Conservation (phyloP, 2,797 vertebrate species). For the Gallinago nigripennis region DNA sequence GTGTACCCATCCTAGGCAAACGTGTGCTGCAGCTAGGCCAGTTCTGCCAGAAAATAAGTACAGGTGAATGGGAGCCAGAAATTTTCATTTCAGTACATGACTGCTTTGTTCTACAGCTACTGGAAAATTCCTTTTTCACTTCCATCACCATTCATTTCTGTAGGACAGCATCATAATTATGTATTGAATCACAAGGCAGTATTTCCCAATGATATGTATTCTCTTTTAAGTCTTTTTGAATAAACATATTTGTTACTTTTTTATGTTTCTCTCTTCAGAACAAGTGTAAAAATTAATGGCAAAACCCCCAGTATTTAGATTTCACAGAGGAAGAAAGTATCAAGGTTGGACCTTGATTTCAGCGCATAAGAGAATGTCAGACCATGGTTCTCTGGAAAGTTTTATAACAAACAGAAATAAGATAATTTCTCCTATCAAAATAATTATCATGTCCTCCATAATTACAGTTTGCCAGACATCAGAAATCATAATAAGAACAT, state of each 20-base stretch:
- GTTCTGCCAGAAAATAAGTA: background rate
- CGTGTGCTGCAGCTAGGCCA: background rate
- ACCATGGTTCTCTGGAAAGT: background rate
- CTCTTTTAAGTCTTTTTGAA: background rate
- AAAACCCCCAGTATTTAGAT: background rate
- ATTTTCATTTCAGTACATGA: background rate
- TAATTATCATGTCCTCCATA: background rate
- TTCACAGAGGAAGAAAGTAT: background rate
- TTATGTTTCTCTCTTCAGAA: background rate
- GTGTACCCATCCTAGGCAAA: background rate
- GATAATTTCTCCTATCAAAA: background rate
- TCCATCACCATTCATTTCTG: background rate
- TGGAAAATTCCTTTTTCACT: background rate
- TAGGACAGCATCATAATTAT: background rate
- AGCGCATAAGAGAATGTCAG: fast-evolving
- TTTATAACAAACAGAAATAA: background rate
- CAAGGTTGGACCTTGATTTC: background rate
- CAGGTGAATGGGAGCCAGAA: background rate
- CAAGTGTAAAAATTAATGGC: background rate
- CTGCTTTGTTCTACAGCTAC: background rate
- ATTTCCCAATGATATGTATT: background rate
- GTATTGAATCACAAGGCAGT: background rate
- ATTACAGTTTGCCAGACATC: background rate
- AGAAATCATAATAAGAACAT: background rate
- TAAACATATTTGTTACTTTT: background rate